Conservation (phyloP, 2,797 vertebrate species). For the Pantherophis vulpinus region DNA sequence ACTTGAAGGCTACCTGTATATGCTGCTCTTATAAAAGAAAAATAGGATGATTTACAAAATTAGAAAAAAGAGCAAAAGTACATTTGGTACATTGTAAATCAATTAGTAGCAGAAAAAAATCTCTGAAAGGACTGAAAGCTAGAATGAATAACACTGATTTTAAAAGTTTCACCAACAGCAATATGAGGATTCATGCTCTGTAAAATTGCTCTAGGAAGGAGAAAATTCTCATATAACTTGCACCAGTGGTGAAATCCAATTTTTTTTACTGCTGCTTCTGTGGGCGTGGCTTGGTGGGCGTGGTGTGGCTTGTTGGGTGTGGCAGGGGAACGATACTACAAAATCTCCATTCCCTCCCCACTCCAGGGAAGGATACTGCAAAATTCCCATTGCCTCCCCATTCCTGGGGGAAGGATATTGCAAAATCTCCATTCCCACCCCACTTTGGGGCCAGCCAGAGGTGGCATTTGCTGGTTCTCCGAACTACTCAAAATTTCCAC, state of each 20-base stretch:
- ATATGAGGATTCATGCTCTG: not conserved
- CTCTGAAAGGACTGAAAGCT: not conserved
- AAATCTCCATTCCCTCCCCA: no score
- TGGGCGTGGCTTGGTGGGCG: no score
- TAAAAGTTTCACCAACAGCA: not conserved
- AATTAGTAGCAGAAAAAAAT: not conserved
- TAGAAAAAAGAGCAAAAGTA: not conserved
- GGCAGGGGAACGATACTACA: no score
- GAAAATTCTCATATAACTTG: not conserved
- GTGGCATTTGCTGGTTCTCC: no score
- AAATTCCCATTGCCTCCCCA: no score
- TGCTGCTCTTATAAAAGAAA: not conserved
- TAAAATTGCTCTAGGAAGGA: not conserved
- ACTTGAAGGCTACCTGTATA: not conserved
- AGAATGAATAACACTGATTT: not conserved
- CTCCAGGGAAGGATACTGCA: no score
- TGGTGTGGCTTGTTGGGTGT: no score
- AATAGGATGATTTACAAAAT: not conserved
- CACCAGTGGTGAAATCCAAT: not conserved
- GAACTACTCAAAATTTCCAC: no score
- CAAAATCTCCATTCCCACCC: no score
- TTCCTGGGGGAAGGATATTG: no score
- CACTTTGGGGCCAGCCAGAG: no score
- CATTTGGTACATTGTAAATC: not conserved
- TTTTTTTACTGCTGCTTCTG: no score